These are phyloP conservation scores for Ophion ellenae DNA, from an alignment of 2,888 invertebrate genomes.

Conservation along the genomic window DNA sequence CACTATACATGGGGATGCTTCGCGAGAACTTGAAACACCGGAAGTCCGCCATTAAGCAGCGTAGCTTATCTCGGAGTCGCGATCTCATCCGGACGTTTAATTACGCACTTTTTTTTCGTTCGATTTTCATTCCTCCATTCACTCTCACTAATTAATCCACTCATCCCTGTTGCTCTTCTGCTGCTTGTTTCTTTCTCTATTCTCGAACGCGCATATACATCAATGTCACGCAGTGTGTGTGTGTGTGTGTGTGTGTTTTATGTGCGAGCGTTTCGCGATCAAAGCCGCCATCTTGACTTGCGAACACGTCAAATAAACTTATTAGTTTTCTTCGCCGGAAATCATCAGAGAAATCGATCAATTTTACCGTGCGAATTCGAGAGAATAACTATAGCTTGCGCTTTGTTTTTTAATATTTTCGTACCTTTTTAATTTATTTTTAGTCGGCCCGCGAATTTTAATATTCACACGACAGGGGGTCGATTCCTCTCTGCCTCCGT, in stretches of 20 bases:
- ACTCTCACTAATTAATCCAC: constrained; percentile 17
- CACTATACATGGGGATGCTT: neutral
- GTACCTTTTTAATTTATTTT: neutral
- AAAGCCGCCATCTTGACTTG: neutral
- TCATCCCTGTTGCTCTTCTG: constrained; percentile 7
- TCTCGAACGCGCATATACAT: neutral
- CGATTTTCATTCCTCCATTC: constrained; percentile 34
- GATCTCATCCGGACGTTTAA: constrained; percentile 70
- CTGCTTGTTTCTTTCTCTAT: neutral
- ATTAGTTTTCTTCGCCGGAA: constrained; percentile 7
- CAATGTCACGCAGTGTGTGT: constrained; percentile 31
- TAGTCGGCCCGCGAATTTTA: neutral
- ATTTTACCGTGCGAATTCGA: neutral
- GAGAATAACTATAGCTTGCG: neutral
- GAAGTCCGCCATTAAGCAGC: constrained; percentile 68
- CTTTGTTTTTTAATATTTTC: neutral
- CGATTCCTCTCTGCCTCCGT: neutral
- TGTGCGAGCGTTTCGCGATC: neutral
- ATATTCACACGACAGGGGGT: constrained; percentile 39
- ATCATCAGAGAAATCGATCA: neutral
- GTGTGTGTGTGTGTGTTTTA: constrained; percentile 6
- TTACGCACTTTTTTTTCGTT: constrained; percentile 67
- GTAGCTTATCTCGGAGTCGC: constrained; percentile 66
- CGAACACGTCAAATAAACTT: neutral
- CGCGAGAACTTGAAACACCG: constrained; percentile 48